Conservation (phyloP, 2,888 invertebrate species). For the Mythimna impura region DNA sequence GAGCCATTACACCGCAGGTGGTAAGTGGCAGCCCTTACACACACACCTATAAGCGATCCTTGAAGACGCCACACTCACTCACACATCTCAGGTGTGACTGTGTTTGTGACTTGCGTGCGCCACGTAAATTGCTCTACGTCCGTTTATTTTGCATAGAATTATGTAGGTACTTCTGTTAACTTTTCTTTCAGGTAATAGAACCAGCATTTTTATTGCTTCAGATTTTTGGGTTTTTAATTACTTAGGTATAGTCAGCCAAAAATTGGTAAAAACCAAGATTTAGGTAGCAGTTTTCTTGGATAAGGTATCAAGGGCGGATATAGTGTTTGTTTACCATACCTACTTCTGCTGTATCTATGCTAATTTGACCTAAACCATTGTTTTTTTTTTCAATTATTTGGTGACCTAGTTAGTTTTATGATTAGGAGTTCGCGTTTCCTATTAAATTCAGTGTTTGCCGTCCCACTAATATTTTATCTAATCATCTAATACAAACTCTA, state of each 20-base stretch:
- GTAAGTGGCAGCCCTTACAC: slow-evolving; percentile 65
- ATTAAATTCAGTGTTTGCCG: neutral
- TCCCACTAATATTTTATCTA: slow-evolving; percentile 2
- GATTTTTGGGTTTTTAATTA: neutral
- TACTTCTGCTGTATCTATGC: too few species aligned
- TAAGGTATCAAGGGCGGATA: neutral
- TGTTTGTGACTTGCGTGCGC: slow-evolving; percentile 76
- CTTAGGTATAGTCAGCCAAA: neutral
- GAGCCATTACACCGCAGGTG: slow-evolving; percentile 63
- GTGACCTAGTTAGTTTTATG: slow-evolving; percentile 10
- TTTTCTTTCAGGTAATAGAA: slow-evolving; percentile 42
- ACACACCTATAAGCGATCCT: slow-evolving; percentile 71
- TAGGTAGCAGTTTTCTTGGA: neutral
- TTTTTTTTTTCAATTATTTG: neutral
- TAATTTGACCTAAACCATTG: slow-evolving; percentile 12
- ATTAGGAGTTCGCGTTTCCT: slow-evolving; percentile 1
- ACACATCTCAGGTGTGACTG: slow-evolving; percentile 72
- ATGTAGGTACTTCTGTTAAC: slow-evolving; percentile 56
- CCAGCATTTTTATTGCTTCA: slow-evolving; percentile 3
- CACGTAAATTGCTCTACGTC: slow-evolving; percentile 72
- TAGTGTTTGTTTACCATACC: neutral
- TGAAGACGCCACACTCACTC: slow-evolving; percentile 77
- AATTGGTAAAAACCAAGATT: too few species aligned
- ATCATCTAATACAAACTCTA: slow-evolving; percentile 17
- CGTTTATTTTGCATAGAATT: slow-evolving; percentile 76